Evolutionary conservation across 2,113 vertebrate genomes (phyloP).

Genomic region (Elephantulus edwardii): DNA sequence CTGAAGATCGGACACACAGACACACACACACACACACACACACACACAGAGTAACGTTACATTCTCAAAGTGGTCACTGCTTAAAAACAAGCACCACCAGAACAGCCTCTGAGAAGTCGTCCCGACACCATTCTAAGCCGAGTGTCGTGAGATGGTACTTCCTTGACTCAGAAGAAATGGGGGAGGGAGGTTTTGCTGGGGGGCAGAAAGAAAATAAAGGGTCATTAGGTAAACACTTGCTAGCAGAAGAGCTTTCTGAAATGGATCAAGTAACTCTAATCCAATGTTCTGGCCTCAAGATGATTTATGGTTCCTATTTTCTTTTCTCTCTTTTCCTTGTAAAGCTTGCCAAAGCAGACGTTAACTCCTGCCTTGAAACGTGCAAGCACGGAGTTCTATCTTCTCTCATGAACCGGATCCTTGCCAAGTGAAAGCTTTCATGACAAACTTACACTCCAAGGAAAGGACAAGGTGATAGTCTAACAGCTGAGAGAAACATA

Average conservation of each 20-base stretch:
- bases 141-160: conserved; percentile 55
- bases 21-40: too few relatives aligned
- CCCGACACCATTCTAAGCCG: background rate
- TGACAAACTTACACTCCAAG: conserved; percentile 62
- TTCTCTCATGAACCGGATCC: conserved; percentile 57
- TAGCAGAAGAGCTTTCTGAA: conserved; percentile 64
- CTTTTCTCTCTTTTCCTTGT: conserved; percentile 78
- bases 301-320: conserved; percentile 77
- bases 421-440: conserved; percentile 71
- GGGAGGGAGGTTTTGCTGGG: background rate
- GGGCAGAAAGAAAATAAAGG: background rate
- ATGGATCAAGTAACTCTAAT: conserved; percentile 76
- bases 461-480: conserved; percentile 60
- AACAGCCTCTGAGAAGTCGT: conserved; percentile 10
- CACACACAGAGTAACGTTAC: conserved; percentile 76
- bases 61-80: conserved; percentile 70
- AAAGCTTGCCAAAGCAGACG: conserved; percentile 77
- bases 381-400: conserved; percentile 69
- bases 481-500: conserved; percentile 15
- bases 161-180: background rate
- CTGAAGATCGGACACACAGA: conserved; percentile 79
- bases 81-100: conserved; percentile 64
- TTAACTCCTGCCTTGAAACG: conserved; percentile 70
- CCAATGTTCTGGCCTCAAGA: conserved; percentile 67
- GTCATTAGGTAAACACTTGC: conserved; percentile 55